These are phyloP conservation scores for Drosophila leontia DNA, from an alignment of 1,140 invertebrate genomes.

Conservation along the genomic window DNA sequence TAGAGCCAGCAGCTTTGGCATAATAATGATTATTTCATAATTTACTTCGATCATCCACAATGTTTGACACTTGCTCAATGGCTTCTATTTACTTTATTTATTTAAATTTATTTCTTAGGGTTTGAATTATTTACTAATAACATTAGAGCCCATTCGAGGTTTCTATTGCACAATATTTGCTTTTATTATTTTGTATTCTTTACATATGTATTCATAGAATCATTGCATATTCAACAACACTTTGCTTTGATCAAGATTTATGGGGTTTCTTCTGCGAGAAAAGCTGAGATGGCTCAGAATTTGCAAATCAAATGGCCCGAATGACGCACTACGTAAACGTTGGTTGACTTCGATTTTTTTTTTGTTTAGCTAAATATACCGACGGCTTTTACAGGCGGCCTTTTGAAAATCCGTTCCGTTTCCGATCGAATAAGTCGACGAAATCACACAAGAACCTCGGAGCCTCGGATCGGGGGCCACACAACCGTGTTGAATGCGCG, in stretches of 20 bases:
- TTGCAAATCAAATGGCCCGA: conserved; percentile 68
- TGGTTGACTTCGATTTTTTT: conserved; percentile 1
- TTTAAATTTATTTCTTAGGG: conserved; percentile 28
- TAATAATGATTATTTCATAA: conserved; percentile 61
- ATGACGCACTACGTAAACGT: conserved; percentile 52
- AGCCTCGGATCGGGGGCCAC: conserved; percentile 46
- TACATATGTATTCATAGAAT: conserved; percentile 40
- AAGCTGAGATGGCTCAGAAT: conserved; percentile 33
- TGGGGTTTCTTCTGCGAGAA: conserved; percentile 60
- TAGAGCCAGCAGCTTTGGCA: conserved; percentile 44
- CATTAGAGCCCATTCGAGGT: conserved; percentile 31
- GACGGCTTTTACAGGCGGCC: conserved; percentile 62
- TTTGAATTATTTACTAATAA: conserved; percentile 33
- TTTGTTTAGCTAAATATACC: conserved; percentile 30
- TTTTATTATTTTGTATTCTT: conserved; percentile 32
- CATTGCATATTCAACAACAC: conserved; percentile 77
- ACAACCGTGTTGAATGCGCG: conserved; percentile 82
- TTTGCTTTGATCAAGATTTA: conserved; percentile 72
- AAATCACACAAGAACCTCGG: conserved; percentile 49
- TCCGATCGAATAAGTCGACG: conserved; percentile 39
- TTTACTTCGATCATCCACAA: conserved; percentile 58
- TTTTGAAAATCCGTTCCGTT: conserved; percentile 63
- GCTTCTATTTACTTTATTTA: conserved; percentile 62
- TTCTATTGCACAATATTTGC: conserved; percentile 55
- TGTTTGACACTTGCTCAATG: conserved; percentile 70